Evolutionary conservation across 2,888 invertebrate genomes (phyloP), one percentile per base, ranked within the genome.

Genomic region (Bellardia pandia): DNA sequence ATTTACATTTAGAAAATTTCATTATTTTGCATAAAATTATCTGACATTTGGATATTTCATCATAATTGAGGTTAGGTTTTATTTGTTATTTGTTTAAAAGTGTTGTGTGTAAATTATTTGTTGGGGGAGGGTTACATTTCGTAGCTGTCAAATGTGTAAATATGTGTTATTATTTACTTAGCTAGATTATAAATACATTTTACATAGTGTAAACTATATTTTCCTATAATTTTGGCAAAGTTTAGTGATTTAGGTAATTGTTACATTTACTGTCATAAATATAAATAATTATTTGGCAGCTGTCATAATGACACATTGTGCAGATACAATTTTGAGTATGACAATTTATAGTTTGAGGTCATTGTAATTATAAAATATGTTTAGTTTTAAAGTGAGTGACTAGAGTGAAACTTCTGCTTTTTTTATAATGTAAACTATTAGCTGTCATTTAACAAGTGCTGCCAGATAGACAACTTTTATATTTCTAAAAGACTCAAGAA

Each of bases 21-120:
- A 82, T 82, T 75, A 68, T 68, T 81, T 81, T 75, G 69, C 51
- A 37, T 42, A 64, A 68, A 30, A 5, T 33, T 16, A 30, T 40
- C 71, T 68, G 81, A 75, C 81, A 69, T 58, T 56, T 76, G 76
- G 64, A 60, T 64, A 66, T 66, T 9, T 30, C 13, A 51, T 13
- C 40, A 45, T 66, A 51, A 72, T 72, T 77, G 84, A 72, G 84
- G 84, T 78, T 78, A 77, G 14, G 56, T 72, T 85, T 45, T 23
- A 13, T 23, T 23, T 56, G 23, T 23, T 60, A 14, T 56, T 53
- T 66, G 42, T 68, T 37, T 23, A 37, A 69, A 66, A 71, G 30
- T 72, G 23, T 60, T 40, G 3, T 56, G 23, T 45, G 62, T 40
- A 48, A 69, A 60, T 75, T 76, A 58, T 66, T 77, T 72, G 66